Evolutionary conservation across 1,140 invertebrate species (phyloP).

Genomic region (Panagrolaimus sp.): DNA sequence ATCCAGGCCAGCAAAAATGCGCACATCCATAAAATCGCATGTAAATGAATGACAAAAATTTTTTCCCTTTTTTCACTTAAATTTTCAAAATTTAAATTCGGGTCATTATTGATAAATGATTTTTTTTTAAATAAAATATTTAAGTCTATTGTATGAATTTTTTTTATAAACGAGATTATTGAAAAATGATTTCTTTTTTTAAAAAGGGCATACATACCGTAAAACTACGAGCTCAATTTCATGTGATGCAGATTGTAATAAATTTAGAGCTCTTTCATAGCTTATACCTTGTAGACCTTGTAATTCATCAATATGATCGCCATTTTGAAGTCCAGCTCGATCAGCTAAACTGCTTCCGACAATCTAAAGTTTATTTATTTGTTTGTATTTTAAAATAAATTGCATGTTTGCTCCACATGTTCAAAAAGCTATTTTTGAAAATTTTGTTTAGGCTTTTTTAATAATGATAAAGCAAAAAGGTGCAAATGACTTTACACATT

Average conservation of each 20-base stretch:
- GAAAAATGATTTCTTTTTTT: background rate
- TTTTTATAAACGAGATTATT: too few species aligned
- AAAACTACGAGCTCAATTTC: constrained; percentile 28
- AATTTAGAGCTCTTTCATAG: constrained; percentile 1
- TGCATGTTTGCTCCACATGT: background rate
- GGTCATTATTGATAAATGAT: too few species aligned
- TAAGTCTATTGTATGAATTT: too few species aligned
- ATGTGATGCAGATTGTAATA: constrained; percentile 20
- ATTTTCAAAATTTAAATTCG: too few species aligned
- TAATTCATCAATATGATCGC: constrained; percentile 31
- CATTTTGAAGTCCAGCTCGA: constrained; percentile 29
- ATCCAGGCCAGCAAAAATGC: too few species aligned
- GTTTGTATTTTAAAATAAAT: background rate
- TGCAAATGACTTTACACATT: background rate
- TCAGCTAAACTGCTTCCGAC: constrained; percentile 30
- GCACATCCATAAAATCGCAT: too few species aligned
- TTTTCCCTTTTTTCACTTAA: too few species aligned
- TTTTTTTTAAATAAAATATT: too few species aligned
- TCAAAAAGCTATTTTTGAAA: background rate
- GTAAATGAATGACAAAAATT: too few species aligned
- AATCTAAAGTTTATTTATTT: constrained; percentile 20
- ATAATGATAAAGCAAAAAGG: constrained; percentile 3
- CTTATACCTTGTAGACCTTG: constrained; percentile 11
- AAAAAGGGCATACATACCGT: constrained; percentile 21
- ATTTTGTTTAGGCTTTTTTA: background rate